Percentiles rank a stretch among this genome's conserved stretches.
Evolutionary conservation across 2,797 vertebrate genomes (phyloP).

Genomic region (Fratercula arctica): DNA sequence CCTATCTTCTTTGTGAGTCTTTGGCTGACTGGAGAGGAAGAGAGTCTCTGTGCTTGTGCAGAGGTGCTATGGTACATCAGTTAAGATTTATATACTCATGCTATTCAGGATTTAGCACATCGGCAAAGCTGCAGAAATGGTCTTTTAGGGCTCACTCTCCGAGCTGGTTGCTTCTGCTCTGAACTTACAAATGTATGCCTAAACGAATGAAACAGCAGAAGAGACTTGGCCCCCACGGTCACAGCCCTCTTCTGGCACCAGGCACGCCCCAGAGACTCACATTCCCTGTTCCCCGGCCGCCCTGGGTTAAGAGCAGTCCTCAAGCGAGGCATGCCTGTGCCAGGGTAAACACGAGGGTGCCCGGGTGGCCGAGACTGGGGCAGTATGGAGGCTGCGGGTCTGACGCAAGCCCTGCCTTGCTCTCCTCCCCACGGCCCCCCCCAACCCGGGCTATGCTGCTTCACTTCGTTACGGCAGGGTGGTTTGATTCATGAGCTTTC

Average conservation of each 20-base stretch:
- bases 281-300: accelerated
- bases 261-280: accelerated
- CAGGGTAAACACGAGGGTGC: neutral
- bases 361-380: neutral
- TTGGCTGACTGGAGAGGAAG: neutral
- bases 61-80: neutral
- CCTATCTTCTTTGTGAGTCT: neutral
- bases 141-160: neutral
- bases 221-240: neutral
- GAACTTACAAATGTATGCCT: accelerated
- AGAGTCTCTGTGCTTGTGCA: accelerated
- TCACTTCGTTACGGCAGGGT: neutral
- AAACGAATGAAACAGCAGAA: accelerated
- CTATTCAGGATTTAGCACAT: neutral
- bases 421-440: neutral
- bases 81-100: neutral
- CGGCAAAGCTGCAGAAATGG: neutral
- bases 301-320: accelerated
- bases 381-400: neutral
- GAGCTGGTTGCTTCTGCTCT: neutral
- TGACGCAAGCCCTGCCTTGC: neutral
- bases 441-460: neutral
- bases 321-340: accelerated
- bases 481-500: slow-evolving; percentile 57
- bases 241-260: neutral